These are phyloP conservation scores for Epizoanthus rinbou DNA, from an alignment of 92 coral and sea anemone species.

Conservation along the genomic window DNA sequence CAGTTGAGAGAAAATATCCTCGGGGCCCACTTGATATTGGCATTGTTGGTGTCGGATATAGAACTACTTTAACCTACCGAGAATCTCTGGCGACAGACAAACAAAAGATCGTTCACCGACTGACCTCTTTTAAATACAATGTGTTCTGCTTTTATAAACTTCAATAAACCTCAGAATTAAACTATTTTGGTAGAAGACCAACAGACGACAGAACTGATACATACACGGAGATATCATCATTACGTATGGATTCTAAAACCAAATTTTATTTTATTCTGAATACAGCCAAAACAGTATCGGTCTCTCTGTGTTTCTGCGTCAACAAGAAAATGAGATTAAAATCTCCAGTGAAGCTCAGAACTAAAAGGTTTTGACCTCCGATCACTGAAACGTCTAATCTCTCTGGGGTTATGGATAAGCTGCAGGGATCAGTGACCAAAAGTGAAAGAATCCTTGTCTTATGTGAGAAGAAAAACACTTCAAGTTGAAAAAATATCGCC, in stretches of 20 bases:
- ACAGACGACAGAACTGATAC: neutral
- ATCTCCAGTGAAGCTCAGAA: neutral
- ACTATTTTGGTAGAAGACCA: neutral
- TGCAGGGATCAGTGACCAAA: constrained; percentile 15
- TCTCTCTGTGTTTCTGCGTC: neutral
- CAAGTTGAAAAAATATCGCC: constrained; percentile 27
- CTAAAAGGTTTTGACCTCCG: constrained; percentile 1
- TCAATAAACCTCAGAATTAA: neutral
- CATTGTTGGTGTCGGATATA: neutral
- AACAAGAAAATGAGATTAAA: constrained; percentile 10
- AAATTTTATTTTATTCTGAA: neutral
- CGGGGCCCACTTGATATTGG: constrained; percentile 24
- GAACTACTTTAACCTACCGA: neutral
- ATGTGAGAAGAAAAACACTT: neutral
- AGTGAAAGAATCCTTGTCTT: constrained; percentile 13
- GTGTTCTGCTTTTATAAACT: neutral
- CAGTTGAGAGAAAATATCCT: neutral
- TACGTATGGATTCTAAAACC: neutral
- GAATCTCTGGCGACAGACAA: constrained; percentile 40
- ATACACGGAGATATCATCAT: too few species aligned
- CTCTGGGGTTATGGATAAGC: constrained; percentile 17
- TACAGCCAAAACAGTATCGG: neutral
- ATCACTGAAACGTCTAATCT: constrained; percentile 19
- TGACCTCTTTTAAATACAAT: neutral
- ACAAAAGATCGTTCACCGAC: constrained; percentile 21